Base-by-base conservation (phyloP, 2,113 vertebrate species). In the Saccopteryx leptura region DNA sequence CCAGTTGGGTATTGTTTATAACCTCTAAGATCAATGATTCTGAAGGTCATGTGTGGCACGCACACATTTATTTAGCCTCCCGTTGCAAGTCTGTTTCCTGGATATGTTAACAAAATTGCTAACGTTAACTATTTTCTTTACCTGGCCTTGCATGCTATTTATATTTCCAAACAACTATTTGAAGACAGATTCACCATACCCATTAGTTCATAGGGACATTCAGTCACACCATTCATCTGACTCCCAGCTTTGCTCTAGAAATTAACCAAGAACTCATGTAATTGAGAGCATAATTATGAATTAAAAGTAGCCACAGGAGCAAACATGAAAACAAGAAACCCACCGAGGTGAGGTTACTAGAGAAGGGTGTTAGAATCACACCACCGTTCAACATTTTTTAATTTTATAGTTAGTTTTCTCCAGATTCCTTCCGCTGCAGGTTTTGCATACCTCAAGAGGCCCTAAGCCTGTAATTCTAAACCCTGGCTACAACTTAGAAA, bases 11-110 rank as follows among this genome's bases (percentile, higher is more conserved):
- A 90, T 90, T 96, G 96, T 97, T 97, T 89, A 72, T 97, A 89
- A 97, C 92, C 92, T 93, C 86, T 91, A 33, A 97, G 95, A 95
- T 96, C 96, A 96, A 95, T 97, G 95, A 48, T 87, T 97, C 87
- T 94, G 93, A 95, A 97, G 96, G 96, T 97, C 96, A 92, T 46
- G 75, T 66, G 79, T 18, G n/a, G 79, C 19, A 28, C 65, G 79
- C 19, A 28, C 65, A 66, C 82, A 81, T 91, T 94, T 83, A 96
- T 95, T 96, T 71, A 90, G 68, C 58, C 75, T 95, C 79, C 56
- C 74, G 60, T 80, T 8, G 75, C 69, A 72, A 83, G 63, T 91
- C 87, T 93, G 3, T 94, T 96, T 95, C 68, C 83, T 95, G 80
- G 69, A 80, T 60, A 56, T 58, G 56, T 74, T 85, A 93, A 93